phyloP scores from a whole-genome alignment of 2,888 invertebrate genomes.

The Aspidiotus rigidus region DNA sequence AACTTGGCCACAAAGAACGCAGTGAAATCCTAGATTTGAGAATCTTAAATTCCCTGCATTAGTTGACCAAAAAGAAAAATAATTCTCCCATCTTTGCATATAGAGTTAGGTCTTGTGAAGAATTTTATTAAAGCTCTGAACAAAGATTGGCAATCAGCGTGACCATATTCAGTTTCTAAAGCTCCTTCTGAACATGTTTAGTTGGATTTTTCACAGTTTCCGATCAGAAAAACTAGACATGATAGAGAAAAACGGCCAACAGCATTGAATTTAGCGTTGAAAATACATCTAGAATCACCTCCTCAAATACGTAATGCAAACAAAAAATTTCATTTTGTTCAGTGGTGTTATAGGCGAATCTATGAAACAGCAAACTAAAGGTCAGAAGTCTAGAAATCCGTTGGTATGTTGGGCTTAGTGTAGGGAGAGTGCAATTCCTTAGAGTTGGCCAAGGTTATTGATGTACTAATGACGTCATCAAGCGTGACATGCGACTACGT shows the following conservation, averaged over 20 bases:
- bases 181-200: background rate
- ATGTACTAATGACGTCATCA: too few relatives aligned
- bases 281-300: background rate
- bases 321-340: background rate
- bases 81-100: slow-evolving; percentile 38
- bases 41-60: slow-evolving; percentile 33
- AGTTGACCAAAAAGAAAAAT: slow-evolving; percentile 34
- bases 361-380: too few relatives aligned
- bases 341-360: background rate
- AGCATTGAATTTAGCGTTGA: background rate
- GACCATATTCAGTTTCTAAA: background rate
- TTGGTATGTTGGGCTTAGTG: too few relatives aligned
- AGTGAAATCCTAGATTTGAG: slow-evolving; percentile 32
- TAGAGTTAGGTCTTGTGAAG: slow-evolving; percentile 40
- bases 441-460: too few relatives aligned
- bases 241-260: background rate
- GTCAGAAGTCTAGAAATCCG: too few relatives aligned
- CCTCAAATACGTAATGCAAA: background rate
- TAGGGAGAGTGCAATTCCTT: too few relatives aligned
- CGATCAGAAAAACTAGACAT: background rate
- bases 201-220: background rate
- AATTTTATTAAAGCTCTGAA: slow-evolving; percentile 38
- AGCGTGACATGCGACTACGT: too few relatives aligned
- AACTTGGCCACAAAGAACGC: slow-evolving; percentile 36
- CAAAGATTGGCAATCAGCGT: slow-evolving; percentile 29